phyloP scores from a whole-genome alignment of 2,797 vertebrate species.

The Dallia pectoralis region DNA sequence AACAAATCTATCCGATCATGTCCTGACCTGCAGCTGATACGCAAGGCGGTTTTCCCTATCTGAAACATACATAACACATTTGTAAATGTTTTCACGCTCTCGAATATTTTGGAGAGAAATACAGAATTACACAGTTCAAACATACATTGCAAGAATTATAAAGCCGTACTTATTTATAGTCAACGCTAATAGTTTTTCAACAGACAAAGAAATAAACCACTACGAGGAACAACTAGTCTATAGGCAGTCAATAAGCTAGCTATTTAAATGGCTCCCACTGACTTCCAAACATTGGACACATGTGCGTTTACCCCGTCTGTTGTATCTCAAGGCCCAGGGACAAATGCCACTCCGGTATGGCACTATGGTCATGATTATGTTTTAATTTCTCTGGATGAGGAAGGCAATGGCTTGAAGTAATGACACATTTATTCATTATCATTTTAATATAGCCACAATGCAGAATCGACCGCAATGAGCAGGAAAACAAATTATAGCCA shows the following conservation, averaged over 20 bases:
- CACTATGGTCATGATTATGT: slow-evolving; percentile 52
- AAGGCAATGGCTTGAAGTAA: slow-evolving; percentile 52
- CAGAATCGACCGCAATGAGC: slow-evolving; percentile 66
- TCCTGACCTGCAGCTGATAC: too few relatives aligned
- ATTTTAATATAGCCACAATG: slow-evolving; percentile 71
- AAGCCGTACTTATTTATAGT: too few relatives aligned
- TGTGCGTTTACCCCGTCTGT: not conserved
- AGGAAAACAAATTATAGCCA: slow-evolving; percentile 65
- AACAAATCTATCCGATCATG: too few relatives aligned
- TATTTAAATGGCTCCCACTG: not conserved
- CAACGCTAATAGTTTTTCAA: not conserved
- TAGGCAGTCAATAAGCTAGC: not conserved
- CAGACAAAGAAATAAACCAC: not conserved
- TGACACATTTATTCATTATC: slow-evolving; percentile 72
- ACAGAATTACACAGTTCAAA: too few relatives aligned
- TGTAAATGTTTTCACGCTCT: too few relatives aligned
- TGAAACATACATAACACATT: too few relatives aligned
- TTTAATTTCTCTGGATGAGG: slow-evolving; percentile 57
- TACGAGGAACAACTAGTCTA: not conserved
- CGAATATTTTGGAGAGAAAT: too few relatives aligned
- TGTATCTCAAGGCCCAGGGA: slow-evolving; percentile 3
- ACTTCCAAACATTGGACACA: not conserved
- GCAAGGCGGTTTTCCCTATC: too few relatives aligned
- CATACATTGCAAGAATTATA: too few relatives aligned
- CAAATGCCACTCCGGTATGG: slow-evolving; percentile 2